These are phyloP conservation scores for Drosophila takahashii DNA, from an alignment of 1,140 invertebrate species.

Conservation along the genomic window DNA sequence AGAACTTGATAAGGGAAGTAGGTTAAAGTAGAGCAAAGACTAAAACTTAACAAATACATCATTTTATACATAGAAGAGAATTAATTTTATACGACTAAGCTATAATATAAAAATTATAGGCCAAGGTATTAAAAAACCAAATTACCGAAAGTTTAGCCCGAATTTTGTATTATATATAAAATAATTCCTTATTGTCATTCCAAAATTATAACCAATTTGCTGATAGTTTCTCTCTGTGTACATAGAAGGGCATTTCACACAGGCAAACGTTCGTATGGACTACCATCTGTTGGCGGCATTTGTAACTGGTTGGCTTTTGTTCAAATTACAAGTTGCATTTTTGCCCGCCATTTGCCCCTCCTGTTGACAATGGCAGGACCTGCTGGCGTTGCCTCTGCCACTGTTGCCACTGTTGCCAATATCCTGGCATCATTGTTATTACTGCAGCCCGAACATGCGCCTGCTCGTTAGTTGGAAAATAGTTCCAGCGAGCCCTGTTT, in stretches of 20 bases:
- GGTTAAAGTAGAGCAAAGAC: no score
- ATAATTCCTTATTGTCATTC: no score
- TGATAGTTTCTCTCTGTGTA: neutral
- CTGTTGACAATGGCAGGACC: conserved; percentile 39
- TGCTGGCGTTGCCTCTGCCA: conserved; percentile 22
- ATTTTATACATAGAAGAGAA: no score
- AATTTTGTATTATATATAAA: no score
- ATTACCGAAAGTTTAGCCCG: no score
- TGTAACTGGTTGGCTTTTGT: conserved; percentile 64
- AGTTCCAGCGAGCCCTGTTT: conserved; percentile 22
- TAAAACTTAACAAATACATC: no score
- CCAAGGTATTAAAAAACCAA: no score
- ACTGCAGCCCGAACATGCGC: conserved; percentile 34
- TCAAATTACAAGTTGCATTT: conserved; percentile 64
- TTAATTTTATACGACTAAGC: no score
- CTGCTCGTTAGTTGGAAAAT: conserved; percentile 57
- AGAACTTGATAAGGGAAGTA: neutral
- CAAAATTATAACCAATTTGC: no score
- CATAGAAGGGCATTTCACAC: neutral
- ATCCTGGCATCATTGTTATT: conserved; percentile 60
- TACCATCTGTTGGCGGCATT: conserved; percentile 29
- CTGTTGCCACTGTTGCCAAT: conserved; percentile 29
- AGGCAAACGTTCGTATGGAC: neutral
- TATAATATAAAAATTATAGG: no score
- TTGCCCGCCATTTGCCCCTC: conserved; percentile 34